phyloP scores from a whole-genome alignment of 2,797 vertebrate species.

The Sebastes minor region DNA sequence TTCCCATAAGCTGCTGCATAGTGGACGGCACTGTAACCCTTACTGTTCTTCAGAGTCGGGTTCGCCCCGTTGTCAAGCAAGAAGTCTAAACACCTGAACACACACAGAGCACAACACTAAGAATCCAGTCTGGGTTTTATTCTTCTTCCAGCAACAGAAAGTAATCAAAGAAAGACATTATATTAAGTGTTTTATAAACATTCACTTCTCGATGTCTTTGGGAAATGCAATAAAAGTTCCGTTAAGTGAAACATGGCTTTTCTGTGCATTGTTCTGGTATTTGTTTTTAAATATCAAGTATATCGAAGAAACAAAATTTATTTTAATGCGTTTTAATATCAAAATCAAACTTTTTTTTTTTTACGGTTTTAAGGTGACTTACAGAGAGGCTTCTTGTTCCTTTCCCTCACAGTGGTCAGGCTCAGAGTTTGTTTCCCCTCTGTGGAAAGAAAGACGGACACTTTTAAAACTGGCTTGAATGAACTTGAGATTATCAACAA shows the following conservation, averaged over 20 bases:
- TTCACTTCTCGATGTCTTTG: neutral
- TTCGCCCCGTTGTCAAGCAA: slow-evolving; percentile 94
- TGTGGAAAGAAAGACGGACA: slow-evolving; percentile 54
- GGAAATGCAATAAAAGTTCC: neutral
- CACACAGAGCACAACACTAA: neutral
- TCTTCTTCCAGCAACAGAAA: neutral
- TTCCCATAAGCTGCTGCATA: slow-evolving; percentile 96
- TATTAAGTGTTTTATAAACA: neutral
- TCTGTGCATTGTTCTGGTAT: neutral
- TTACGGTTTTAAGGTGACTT: slow-evolving; percentile 62
- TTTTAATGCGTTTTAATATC: neutral
- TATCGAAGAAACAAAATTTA: no score
- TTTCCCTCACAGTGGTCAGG: slow-evolving; percentile 83
- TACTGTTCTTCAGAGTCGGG: slow-evolving; percentile 91
- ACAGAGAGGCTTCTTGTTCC: slow-evolving; percentile 94
- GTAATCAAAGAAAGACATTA: neutral
- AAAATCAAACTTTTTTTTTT: neutral
- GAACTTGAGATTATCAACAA: neutral
- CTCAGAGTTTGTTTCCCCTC: slow-evolving; percentile 80
- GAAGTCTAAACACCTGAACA: slow-evolving; percentile 91
- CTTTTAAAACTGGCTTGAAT: neutral
- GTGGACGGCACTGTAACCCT: slow-evolving; percentile 96
- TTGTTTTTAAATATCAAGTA: neutral
- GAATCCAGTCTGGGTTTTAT: neutral
- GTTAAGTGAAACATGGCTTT: neutral